These are phyloP conservation scores for Frankliniella fusca DNA, from an alignment of 2,888 invertebrate species.

Conservation along the genomic window DNA sequence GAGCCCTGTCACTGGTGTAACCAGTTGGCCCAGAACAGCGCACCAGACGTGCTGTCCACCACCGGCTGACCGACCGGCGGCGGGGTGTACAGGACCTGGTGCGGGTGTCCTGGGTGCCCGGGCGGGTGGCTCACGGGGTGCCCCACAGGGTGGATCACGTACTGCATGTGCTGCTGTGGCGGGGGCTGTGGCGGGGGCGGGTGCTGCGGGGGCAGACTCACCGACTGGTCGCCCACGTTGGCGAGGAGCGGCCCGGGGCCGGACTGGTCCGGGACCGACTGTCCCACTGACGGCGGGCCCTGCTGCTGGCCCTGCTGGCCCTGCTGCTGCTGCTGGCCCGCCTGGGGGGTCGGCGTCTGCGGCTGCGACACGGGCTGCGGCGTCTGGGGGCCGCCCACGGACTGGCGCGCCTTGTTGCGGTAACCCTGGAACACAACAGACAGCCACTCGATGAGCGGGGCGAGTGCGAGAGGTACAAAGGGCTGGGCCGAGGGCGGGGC, in stretches of 20 bases:
- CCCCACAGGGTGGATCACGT: not conserved
- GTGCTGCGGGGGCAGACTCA: not conserved
- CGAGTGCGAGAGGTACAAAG: not conserved
- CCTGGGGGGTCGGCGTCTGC: slow-evolving; percentile 8
- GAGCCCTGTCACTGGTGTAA: slow-evolving; percentile 7
- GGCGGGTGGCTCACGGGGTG: not conserved
- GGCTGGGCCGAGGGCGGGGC: not conserved
- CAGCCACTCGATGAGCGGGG: not conserved
- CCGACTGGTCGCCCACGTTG: slow-evolving; percentile 9
- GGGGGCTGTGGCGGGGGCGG: not conserved
- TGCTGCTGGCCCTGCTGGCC: not conserved
- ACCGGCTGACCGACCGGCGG: not conserved
- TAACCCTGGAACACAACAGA: slow-evolving; percentile 14
- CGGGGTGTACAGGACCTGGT: not conserved
- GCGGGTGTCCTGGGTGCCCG: not conserved
- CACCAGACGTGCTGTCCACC: not conserved
- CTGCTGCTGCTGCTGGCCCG: not conserved
- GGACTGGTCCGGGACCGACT: slow-evolving; percentile 10
- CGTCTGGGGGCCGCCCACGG: slow-evolving; percentile 9
- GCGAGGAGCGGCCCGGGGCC: not conserved
- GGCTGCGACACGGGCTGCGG: slow-evolving; percentile 8
- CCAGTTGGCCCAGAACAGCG: not conserved
- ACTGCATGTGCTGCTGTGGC: slow-evolving; percentile 15
- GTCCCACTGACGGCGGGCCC: not conserved
- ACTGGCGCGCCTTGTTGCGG: slow-evolving; percentile 9